Base-by-base conservation (phyloP, 2,113 vertebrate species). In the Scytalopus superciliaris region DNA sequence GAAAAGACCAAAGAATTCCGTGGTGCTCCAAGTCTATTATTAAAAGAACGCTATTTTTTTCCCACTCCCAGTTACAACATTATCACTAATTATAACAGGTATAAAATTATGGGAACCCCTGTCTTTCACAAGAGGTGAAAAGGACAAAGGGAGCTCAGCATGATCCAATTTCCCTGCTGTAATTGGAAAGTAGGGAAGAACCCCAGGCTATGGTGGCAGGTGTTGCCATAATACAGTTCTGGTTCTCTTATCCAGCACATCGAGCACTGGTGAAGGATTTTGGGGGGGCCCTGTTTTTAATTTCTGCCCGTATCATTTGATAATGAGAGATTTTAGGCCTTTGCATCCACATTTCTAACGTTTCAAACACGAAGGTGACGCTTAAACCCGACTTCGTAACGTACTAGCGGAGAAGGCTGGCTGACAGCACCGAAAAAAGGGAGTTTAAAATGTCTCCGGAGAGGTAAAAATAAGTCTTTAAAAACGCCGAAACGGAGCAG, bases 381-480 rank as follows among this genome's bases (percentile, higher is more conserved):
- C 49, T 27, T 42, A 40, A 73, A 27, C 59, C 56, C 2, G 1
- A 15, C 77, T 91, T 33, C 0, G 6, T 47, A 69, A 70, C 10
- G 6, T 50, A 19, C 69, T 56, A 50, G 23, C 74, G 64, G 59
- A 85, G 82, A 80, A 63, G 63, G 55, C 49, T 67, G 76, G 47
- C 45, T 92, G 85, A 81, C 80, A 84, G 86, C 63, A 21, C 23
- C 21, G 95, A 37, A 57, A 94, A 93, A 37, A 89, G 39, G 0
- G 44, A 94, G 68, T 80, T 67, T 39, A 67, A 96, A 95, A 90
- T 33, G 10, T 37, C 87, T 86, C 59, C 23, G 78, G 92, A 94
- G 91, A 68, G 91, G 91, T 50, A 91, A 95, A 94, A 97, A 91
- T 91, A 94, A 96, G 56, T 33, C 92, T 75, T 91, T 35, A 64